Conservation (phyloP, 2,113 vertebrate species). For the Hyla sarda region DNA sequence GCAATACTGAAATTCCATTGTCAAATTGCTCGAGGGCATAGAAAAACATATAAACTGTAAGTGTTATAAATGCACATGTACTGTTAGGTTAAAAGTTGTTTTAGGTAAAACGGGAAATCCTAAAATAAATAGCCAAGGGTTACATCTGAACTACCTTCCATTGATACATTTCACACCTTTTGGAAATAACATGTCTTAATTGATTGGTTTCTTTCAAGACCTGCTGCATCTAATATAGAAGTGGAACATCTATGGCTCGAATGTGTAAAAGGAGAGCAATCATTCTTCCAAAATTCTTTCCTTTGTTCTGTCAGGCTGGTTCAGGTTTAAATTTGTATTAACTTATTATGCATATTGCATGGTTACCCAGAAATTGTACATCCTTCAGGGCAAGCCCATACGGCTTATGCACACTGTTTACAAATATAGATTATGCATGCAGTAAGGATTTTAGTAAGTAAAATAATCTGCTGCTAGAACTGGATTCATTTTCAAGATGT, state of each 20-base stretch:
- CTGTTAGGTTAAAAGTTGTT: constrained; percentile 36
- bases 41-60: constrained; percentile 47
- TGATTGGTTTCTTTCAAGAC: constrained; percentile 1
- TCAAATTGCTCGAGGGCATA: constrained; percentile 49
- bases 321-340: not conserved
- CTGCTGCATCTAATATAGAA: not conserved
- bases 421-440: not conserved
- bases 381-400: not conserved
- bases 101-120: constrained; percentile 34
- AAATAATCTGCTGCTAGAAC: not conserved
- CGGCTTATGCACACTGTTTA: not conserved
- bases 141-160: constrained; percentile 3
- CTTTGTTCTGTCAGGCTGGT: not conserved
- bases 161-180: not conserved
- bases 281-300: constrained; percentile 3
- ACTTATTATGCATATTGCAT: not conserved
- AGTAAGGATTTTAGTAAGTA: not conserved
- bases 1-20: constrained; percentile 53
- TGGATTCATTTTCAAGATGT: not conserved
- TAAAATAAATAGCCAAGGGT: constrained; percentile 31
- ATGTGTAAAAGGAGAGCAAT: not conserved
- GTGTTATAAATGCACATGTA: constrained; percentile 53
- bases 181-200: constrained; percentile 14
- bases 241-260: not conserved
- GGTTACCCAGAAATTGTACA: not conserved